Evolutionary conservation across 1,140 invertebrate genomes (phyloP).

Genomic region (Psilanteris sp.): DNA sequence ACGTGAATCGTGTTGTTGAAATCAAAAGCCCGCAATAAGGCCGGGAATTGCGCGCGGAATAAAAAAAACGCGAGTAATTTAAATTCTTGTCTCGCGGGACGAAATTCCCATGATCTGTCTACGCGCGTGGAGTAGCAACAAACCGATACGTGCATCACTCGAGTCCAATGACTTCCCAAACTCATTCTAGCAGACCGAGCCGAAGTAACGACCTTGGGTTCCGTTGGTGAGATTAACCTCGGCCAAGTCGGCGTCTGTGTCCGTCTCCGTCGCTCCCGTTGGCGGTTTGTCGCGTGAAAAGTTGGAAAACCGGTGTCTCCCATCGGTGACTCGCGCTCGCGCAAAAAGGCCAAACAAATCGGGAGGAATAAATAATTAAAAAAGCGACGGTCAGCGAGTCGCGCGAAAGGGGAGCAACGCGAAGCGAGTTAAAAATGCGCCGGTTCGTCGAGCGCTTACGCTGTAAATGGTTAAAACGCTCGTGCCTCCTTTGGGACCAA

Average conservation of each 20-base stretch:
- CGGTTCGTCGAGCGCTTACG: conserved; percentile 23
- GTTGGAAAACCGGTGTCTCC: conserved; percentile 59
- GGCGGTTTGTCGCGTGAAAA: conserved; percentile 53
- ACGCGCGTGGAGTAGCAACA: conserved; percentile 30
- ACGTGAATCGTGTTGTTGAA: too few relatives aligned
- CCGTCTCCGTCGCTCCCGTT: conserved; percentile 13
- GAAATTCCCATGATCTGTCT: conserved; percentile 18
- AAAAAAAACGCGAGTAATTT: conserved; percentile 14
- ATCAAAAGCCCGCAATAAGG: too few relatives aligned
- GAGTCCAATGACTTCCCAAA: conserved; percentile 58
- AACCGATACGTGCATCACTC: conserved; percentile 26
- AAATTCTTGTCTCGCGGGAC: conserved; percentile 14
- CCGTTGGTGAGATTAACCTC: conserved; percentile 59
- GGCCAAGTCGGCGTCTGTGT: conserved; percentile 25
- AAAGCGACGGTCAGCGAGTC: conserved; percentile 14
- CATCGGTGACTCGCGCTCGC: conserved; percentile 21
- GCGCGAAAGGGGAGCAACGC: too few relatives aligned
- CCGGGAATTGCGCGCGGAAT: not conserved
- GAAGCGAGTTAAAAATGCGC: not conserved
- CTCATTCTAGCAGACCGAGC: conserved; percentile 46
- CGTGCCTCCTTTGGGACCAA: conserved; percentile 32
- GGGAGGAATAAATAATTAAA: conserved; percentile 36
- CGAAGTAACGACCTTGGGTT: conserved; percentile 59
- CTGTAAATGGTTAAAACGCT: conserved; percentile 49
- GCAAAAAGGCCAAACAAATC: conserved; percentile 28